Base-by-base conservation (phyloP, 2,888 invertebrate species). In the Julus scandinavius region DNA sequence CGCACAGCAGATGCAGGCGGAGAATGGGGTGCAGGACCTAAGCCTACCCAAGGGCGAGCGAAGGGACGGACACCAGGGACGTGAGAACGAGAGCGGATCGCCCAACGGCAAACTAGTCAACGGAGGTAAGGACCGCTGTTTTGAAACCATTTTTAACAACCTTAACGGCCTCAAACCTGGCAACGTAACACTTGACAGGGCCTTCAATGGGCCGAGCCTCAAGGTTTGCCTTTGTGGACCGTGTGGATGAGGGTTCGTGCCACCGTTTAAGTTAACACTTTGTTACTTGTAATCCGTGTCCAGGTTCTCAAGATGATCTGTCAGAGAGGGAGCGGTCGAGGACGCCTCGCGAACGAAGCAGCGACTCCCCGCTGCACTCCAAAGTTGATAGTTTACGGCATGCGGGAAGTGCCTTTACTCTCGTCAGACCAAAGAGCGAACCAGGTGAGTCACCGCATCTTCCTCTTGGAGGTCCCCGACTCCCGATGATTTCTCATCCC, bases 391-490 rank as follows among this genome's bases (percentile, higher is more conserved):
- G 88, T 80, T 88, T 91, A 89, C 91, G 92, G 87, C 92, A 92
- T 90, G 91, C 92, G 88, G 92, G 92, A 90, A 92, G 93, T 91
- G 93, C 97, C 88, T 97, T 98, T 93, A 97, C 96, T 90, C 94
- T 97, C 91, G 97, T 97, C 89, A 95, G 96, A 92, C 97, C 96
- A 84, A 97, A 97, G 93, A 94, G 96, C 90, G 96, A 96, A 92
- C 95, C 96, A n/a, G 95, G 96, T 90, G 15, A 20, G 85, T 85
- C 29, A 29, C 29, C 29, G 29, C 29, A 29, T 29, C 29, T 29
- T 29, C 29, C 29, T 29, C 29, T 1, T 1, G 1, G 29, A 29
- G 29, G 29, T 29, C 29, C 29, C 0, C 29, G 29, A 29, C 29
- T 29, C 29, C 29, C 29, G 29, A 29, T 29, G 29, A 1, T 1